Evolutionary conservation across 2,888 invertebrate species (phyloP).

Genomic region (Empis stercorea): DNA sequence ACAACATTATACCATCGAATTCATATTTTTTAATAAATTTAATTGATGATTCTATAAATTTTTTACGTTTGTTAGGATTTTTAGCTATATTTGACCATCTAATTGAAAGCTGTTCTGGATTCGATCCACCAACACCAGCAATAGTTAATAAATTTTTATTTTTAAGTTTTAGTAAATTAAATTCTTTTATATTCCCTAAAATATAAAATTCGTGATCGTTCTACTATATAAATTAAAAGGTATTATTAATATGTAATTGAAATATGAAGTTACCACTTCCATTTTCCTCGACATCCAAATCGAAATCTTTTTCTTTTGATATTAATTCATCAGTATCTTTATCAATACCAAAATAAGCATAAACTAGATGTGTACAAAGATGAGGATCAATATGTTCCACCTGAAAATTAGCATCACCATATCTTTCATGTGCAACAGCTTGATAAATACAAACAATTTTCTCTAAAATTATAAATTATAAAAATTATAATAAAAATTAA

Average conservation of each 20-base stretch:
- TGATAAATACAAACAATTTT: not conserved
- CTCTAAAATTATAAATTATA: not conserved
- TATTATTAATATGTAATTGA: too few species aligned
- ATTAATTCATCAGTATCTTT: not conserved
- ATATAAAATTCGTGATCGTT: not conserved
- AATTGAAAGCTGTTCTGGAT: not conserved
- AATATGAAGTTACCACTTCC: not conserved
- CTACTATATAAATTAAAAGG: too few species aligned
- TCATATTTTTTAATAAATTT: slow-evolving; percentile 55
- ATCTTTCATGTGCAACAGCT: not conserved
- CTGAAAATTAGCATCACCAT: not conserved
- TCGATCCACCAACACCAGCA: not conserved
- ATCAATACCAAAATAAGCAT: not conserved
- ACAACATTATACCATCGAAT: slow-evolving; percentile 66
- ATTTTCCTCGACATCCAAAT: not conserved
- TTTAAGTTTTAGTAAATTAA: not conserved
- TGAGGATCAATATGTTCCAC: not conserved
- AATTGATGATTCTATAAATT: slow-evolving; percentile 22
- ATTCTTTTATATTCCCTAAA: not conserved
- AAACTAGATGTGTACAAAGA: not conserved
- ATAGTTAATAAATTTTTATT: not conserved
- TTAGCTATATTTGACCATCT: not conserved
- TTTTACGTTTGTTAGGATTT: not conserved
- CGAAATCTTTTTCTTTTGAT: not conserved
- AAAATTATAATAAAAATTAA: not conserved